Conservation (phyloP, 2,797 vertebrate species). For the Alfaro cultratus region DNA sequence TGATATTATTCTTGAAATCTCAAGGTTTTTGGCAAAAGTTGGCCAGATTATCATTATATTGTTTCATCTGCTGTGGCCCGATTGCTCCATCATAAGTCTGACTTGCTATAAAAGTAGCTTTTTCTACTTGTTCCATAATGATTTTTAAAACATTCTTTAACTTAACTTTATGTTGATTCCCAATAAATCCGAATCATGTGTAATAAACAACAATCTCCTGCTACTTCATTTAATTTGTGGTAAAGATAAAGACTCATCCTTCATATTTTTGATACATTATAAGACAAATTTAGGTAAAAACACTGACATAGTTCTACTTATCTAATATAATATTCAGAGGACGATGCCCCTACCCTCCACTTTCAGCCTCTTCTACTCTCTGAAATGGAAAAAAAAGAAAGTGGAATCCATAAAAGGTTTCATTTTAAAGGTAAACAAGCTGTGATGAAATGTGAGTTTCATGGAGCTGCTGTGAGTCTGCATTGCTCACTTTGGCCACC, state of each 20-base stretch:
- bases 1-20: no score
- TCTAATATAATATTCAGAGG: not conserved
- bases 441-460: not conserved
- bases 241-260: no score
- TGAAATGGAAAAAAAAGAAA: constrained; percentile 45
- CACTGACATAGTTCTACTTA: not conserved
- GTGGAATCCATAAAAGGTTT: not conserved
- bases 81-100: no score
- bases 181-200: not conserved
- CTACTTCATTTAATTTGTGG: not conserved
- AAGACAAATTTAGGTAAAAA: not conserved
- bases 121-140: not conserved
- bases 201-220: not conserved
- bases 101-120: no score
- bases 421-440: not conserved
- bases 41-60: no score
- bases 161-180: not conserved
- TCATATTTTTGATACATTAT: not conserved
- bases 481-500: constrained; percentile 85
- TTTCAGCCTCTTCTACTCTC: constrained; percentile 70
- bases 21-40: no score
- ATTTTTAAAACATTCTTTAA: not conserved
- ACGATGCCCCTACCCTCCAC: constrained; percentile 69
- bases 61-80: no score
- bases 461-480: not conserved